A percentile compares a stretch with the other conserved stretches of the same genome.
Evolutionary conservation across 2,113 vertebrate genomes (phyloP).

Genomic region (Bufo gargarizans): DNA sequence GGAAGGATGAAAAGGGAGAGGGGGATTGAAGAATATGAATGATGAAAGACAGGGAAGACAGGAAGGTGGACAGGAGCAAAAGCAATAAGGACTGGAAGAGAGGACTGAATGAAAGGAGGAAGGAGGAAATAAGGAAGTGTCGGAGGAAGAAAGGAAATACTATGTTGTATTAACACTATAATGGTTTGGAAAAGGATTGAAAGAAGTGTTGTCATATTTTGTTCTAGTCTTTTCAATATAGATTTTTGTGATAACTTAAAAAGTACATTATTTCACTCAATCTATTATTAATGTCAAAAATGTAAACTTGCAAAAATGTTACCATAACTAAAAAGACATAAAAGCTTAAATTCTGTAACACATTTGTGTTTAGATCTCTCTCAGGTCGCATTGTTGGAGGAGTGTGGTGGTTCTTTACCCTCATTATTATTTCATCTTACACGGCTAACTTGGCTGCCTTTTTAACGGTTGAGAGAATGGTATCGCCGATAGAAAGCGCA

Average conservation of each 20-base stretch:
- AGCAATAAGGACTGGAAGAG: background rate
- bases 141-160: too few species aligned
- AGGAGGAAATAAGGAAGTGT: background rate
- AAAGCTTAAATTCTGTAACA: slow-evolving; percentile 58
- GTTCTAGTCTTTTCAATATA: background rate
- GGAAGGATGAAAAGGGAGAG: background rate
- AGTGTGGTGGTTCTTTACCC: slow-evolving; percentile 99
- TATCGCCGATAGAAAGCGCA: slow-evolving; percentile 97
- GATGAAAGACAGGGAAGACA: background rate
- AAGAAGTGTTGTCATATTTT: background rate
- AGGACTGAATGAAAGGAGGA: background rate
- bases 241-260: background rate
- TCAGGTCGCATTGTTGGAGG: slow-evolving; percentile 98
- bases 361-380: slow-evolving; percentile 87
- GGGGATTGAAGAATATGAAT: background rate
- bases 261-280: too few species aligned
- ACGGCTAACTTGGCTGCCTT: slow-evolving; percentile 98
- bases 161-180: background rate
- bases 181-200: background rate
- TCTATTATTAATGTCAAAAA: background rate
- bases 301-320: background rate
- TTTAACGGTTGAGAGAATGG: slow-evolving; percentile 98
- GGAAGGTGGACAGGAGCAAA: too few species aligned
- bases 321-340: background rate
- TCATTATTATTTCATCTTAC: slow-evolving; percentile 99